A percentile compares a stretch with the other conserved stretches of the same genome.
phyloP scores from a whole-genome alignment of 1,140 invertebrate species.

The Ridgeia piscesae region DNA sequence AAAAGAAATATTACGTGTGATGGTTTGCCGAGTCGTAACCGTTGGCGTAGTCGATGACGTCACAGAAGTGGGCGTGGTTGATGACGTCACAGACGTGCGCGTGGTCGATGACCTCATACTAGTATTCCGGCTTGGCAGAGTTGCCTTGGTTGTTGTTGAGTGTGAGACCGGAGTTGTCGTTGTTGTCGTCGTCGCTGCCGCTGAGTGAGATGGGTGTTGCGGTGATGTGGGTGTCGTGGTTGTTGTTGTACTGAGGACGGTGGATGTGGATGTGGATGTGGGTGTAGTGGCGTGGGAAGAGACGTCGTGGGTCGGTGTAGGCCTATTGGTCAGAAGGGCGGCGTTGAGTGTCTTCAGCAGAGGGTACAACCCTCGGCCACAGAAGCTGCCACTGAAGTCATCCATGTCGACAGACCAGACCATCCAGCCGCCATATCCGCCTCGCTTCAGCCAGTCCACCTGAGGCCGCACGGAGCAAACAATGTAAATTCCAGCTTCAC shows the following conservation, averaged over 20 bases:
- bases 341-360: conserved; percentile 45
- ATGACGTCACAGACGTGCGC: not conserved
- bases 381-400: conserved; percentile 34
- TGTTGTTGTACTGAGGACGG: not conserved
- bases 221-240: too few species aligned
- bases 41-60: not conserved
- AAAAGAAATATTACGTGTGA: not conserved
- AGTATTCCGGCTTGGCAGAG: not conserved
- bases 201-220: too few species aligned
- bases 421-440: conserved; percentile 91
- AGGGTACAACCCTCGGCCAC: conserved; percentile 30
- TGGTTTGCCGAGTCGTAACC: not conserved
- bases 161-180: not conserved
- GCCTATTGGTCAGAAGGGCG: conserved; percentile 12
- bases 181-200: not conserved
- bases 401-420: conserved; percentile 94
- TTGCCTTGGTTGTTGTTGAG: not conserved
- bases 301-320: not conserved
- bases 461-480: conserved; percentile 49
- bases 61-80: not conserved
- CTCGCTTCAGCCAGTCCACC: conserved; percentile 90
- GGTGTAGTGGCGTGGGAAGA: not conserved
- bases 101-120: not conserved
- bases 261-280: not conserved
- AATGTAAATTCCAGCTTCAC: too few species aligned